phyloP scores from a whole-genome alignment of 2,113 vertebrate genomes.

The Carlito syrichta region DNA sequence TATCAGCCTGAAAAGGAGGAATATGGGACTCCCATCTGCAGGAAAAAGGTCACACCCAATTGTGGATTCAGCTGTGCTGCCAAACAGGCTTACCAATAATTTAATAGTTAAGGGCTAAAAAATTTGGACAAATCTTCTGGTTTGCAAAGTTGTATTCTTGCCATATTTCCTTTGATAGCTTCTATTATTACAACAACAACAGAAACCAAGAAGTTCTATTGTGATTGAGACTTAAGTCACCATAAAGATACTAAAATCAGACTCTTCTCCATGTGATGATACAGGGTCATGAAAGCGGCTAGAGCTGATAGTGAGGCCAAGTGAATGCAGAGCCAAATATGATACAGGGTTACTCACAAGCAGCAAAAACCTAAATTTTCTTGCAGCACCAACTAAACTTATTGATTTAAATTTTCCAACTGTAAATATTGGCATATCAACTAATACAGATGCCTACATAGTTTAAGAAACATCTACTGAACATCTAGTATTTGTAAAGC shows the following conservation, averaged over 20 bases:
- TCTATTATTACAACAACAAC: background rate
- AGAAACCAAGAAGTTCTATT: background rate
- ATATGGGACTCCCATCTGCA: background rate
- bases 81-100: background rate
- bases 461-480: background rate
- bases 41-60: background rate
- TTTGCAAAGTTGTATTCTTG: background rate
- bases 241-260: conserved; percentile 3
- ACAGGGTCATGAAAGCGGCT: background rate
- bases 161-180: background rate
- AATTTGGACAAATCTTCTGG: background rate
- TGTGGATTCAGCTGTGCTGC: background rate
- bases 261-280: background rate
- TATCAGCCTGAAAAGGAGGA: background rate
- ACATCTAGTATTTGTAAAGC: background rate
- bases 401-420: conserved; percentile 24
- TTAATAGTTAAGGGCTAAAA: conserved; percentile 3
- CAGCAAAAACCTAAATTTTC: background rate
- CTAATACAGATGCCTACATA: background rate
- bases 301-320: background rate
- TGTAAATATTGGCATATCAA: conserved; percentile 17
- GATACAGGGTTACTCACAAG: background rate
- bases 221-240: background rate
- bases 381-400: background rate
- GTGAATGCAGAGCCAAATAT: background rate